Conservation (phyloP, 2,888 invertebrate genomes). For the Drosophila villosipedis region DNA sequence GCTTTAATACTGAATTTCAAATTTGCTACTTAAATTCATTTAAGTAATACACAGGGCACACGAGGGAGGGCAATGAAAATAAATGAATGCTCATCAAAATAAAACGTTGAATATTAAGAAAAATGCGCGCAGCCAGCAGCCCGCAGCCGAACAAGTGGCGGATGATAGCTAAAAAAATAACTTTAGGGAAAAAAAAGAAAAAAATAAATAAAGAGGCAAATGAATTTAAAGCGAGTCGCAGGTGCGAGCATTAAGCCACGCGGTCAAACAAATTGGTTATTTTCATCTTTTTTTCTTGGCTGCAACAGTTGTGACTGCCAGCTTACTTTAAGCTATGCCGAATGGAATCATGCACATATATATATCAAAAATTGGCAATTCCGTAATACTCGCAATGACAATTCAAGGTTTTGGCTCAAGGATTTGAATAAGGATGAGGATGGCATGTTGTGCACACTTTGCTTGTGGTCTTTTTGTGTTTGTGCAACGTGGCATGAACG, state of each 20-base stretch:
- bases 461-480: slow-evolving; percentile 64
- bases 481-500: slow-evolving; percentile 73
- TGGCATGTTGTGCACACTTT: slow-evolving; percentile 44
- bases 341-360: slow-evolving; percentile 9
- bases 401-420: slow-evolving; percentile 50
- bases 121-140: slow-evolving; percentile 53
- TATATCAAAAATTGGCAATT: slow-evolving; percentile 16
- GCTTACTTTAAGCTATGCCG: not conserved
- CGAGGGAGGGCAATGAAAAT: slow-evolving; percentile 69
- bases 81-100: slow-evolving; percentile 78
- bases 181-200: slow-evolving; percentile 17
- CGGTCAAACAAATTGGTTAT: slow-evolving; percentile 62
- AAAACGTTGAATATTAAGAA: slow-evolving; percentile 80
- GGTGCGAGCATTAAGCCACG: slow-evolving; percentile 62
- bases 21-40: slow-evolving; percentile 50
- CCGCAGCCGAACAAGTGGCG: slow-evolving; percentile 26
- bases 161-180: slow-evolving; percentile 27
- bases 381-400: slow-evolving; percentile 23
- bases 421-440: slow-evolving; percentile 23
- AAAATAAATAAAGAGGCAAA: slow-evolving; percentile 43
- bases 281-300: slow-evolving; percentile 35
- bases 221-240: slow-evolving; percentile 66
- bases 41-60: slow-evolving; percentile 37
- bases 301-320: slow-evolving; percentile 25
- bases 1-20: slow-evolving; percentile 30